Percentiles rank a stretch among this genome's conserved stretches.
These are phyloP conservation scores for Tragelaphus buxtoni DNA, from an alignment of 2,113 vertebrate species.

Conservation along the genomic window DNA sequence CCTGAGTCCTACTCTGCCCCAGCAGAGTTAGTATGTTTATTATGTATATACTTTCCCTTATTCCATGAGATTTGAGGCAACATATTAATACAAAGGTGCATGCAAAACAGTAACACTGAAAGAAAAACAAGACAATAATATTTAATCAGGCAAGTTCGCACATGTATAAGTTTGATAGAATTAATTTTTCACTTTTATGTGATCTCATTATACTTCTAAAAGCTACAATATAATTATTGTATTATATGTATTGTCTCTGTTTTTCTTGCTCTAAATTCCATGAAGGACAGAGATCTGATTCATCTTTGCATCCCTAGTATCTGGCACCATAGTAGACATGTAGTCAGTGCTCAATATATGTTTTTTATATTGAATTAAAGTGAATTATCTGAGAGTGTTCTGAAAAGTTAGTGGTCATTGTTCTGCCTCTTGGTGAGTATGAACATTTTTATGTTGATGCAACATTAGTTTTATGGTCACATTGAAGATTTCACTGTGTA, in stretches of 20 bases:
- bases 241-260: neutral
- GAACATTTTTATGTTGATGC: constrained; percentile 58
- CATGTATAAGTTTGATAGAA: neutral
- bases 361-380: constrained; percentile 62
- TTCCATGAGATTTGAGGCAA: neutral
- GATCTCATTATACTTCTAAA: neutral
- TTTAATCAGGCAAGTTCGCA: neutral
- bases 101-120: neutral
- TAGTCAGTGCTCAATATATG: neutral
- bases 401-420: constrained; percentile 56
- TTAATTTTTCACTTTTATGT: neutral
- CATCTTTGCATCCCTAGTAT: neutral
- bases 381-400: constrained; percentile 42
- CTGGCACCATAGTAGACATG: neutral
- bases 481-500: constrained; percentile 62
- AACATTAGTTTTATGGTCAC: constrained; percentile 69
- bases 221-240: neutral
- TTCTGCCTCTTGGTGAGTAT: constrained; percentile 57
- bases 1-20: neutral
- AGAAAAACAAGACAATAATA: neutral
- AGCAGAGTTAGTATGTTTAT: neutral
- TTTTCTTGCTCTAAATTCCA: constrained; percentile 27
- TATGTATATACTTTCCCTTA: neutral
- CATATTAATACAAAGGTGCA: neutral
- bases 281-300: neutral